Evolutionary conservation across 2,888 invertebrate species (phyloP).

Genomic region (Melangyna quadrimaculata): DNA sequence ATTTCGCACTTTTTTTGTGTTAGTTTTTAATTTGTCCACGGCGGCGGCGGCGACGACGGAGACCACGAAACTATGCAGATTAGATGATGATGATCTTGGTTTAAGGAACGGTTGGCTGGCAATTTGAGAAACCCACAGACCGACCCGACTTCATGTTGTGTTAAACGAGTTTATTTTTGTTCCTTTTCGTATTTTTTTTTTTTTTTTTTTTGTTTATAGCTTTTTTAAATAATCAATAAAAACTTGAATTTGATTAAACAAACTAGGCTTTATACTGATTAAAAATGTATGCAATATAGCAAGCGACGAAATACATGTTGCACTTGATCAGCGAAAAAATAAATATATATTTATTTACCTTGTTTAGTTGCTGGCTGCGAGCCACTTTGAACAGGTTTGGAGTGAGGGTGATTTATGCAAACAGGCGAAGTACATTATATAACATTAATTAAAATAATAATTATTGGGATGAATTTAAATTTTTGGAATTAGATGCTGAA

Average conservation of each 20-base stretch:
- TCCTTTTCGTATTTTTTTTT: neutral
- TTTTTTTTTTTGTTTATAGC: neutral
- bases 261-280: constrained; percentile 32
- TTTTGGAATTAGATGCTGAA: too few relatives aligned
- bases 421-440: too few relatives aligned
- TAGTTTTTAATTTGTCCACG: constrained; percentile 8
- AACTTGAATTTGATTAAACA: constrained; percentile 25
- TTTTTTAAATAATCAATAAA: constrained; percentile 28
- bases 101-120: constrained; percentile 27
- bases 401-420: neutral
- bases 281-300: constrained; percentile 29
- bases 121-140: constrained; percentile 15
- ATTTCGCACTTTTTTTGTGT: constrained; percentile 7
- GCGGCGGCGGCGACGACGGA: too few relatives aligned
- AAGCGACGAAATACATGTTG: constrained; percentile 29
- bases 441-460: too few relatives aligned
- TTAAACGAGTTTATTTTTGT: constrained; percentile 32
- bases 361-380: constrained; percentile 19
- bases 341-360: constrained; percentile 21
- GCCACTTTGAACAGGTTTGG: constrained; percentile 4
- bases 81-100: constrained; percentile 30
- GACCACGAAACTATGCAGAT: constrained; percentile 33
- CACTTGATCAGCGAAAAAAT: constrained; percentile 31
- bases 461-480: too few relatives aligned
- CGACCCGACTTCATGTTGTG: constrained; percentile 2